These are phyloP conservation scores for Drosophila paracracens DNA, from an alignment of 2,888 invertebrate species.

Conservation along the genomic window DNA sequence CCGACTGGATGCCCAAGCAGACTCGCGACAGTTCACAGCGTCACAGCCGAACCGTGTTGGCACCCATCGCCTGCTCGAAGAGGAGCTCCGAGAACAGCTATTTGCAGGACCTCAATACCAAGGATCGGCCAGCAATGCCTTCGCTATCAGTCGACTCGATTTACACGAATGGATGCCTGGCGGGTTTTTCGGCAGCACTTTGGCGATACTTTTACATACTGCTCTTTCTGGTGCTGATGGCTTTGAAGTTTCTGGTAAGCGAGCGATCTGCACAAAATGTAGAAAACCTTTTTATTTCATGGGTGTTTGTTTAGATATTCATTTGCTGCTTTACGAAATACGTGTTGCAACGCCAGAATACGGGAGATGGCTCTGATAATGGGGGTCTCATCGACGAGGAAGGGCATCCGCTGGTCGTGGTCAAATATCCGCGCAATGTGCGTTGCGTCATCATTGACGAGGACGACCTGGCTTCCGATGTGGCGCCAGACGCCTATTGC, in stretches of 20 bases:
- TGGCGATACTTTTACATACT: slow-evolving; percentile 64
- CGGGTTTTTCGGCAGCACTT: slow-evolving; percentile 47
- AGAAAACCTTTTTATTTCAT: neutral
- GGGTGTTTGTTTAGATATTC: slow-evolving; percentile 7
- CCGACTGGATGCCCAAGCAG: slow-evolving; percentile 75
- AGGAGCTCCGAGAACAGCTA: slow-evolving; percentile 47
- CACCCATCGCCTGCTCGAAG: slow-evolving; percentile 82
- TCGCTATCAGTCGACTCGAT: slow-evolving; percentile 69
- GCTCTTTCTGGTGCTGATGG: slow-evolving; percentile 51
- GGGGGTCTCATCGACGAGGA: slow-evolving; percentile 70
- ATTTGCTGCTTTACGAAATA: slow-evolving; percentile 73
- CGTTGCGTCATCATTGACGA: slow-evolving; percentile 71
- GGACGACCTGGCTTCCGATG: slow-evolving; percentile 70
- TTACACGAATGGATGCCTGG: slow-evolving; percentile 74
- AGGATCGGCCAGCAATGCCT: slow-evolving; percentile 33
- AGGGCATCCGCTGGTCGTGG: slow-evolving; percentile 71
- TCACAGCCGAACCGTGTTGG: slow-evolving; percentile 44
- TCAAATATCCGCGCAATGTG: slow-evolving; percentile 77
- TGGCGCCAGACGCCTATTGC: slow-evolving; percentile 58
- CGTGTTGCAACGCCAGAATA: slow-evolving; percentile 65
- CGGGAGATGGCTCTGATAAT: slow-evolving; percentile 50
- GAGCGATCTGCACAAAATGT: neutral
- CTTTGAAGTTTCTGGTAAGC: slow-evolving; percentile 71
- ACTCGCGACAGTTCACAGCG: slow-evolving; percentile 5
- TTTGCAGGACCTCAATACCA: slow-evolving; percentile 7